Conservation (phyloP, 2,797 vertebrate genomes). For the Spinus olivaceus region DNA sequence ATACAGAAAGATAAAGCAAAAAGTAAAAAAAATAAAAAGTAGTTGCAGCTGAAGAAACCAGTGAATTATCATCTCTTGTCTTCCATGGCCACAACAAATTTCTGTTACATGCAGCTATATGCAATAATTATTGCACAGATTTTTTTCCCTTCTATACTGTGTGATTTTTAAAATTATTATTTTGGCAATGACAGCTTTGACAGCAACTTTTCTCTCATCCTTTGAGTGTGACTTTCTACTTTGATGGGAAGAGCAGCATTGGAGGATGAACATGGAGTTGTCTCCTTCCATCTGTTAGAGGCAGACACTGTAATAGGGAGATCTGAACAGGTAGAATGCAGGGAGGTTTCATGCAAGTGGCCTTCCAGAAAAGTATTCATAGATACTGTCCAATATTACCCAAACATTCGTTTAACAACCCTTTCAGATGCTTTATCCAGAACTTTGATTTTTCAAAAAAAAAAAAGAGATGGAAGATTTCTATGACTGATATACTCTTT, state of each 20-base stretch:
- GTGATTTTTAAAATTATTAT: background rate
- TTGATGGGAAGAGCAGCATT: background rate
- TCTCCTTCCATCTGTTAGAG: background rate
- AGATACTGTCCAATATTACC: background rate
- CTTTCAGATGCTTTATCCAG: background rate
- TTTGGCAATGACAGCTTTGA: background rate
- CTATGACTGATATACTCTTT: background rate
- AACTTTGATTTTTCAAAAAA: background rate
- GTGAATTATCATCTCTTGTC: background rate
- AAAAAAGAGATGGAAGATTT: background rate
- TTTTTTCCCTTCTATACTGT: background rate
- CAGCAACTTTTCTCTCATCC: background rate
- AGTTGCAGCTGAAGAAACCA: background rate
- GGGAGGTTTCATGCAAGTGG: background rate
- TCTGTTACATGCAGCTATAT: background rate
- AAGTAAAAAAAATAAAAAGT: background rate
- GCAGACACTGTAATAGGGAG: background rate
- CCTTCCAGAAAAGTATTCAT: background rate
- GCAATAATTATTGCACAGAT: background rate
- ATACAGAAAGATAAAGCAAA: background rate
- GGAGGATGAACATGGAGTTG: background rate
- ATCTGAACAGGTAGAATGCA: background rate
- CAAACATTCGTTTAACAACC: background rate
- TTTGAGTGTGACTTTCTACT: background rate
- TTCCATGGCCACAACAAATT: background rate